Evolutionary conservation across 2,888 invertebrate species (phyloP).

Genomic region (Acanthopleura granulata): DNA sequence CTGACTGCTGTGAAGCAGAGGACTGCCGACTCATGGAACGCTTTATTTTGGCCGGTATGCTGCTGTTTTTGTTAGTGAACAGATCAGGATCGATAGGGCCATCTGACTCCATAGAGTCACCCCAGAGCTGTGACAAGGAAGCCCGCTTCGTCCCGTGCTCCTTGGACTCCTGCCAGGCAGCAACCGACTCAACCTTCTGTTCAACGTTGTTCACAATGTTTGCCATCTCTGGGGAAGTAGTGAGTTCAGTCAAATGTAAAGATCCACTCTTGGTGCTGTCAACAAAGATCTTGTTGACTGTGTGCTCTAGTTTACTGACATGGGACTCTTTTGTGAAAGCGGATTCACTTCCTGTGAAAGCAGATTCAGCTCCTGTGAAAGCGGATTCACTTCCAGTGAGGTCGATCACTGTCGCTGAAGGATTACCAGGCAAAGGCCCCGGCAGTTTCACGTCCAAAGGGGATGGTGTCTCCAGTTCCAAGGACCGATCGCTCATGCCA

Average conservation of each 20-base stretch:
- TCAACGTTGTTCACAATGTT: slow-evolving; percentile 14
- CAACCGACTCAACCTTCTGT: background rate
- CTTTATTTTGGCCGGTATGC: slow-evolving; percentile 31
- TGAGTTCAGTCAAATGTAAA: background rate
- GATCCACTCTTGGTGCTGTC: slow-evolving; percentile 9
- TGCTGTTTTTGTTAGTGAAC: slow-evolving; percentile 21
- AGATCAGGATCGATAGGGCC: slow-evolving; percentile 37
- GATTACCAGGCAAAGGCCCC: background rate
- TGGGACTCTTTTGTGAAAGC: slow-evolving; percentile 7
- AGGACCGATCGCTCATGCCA: slow-evolving; percentile 27
- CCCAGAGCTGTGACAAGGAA: slow-evolving; percentile 61
- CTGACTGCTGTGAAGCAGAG: slow-evolving; percentile 20
- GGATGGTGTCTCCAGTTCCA: slow-evolving; percentile 1
- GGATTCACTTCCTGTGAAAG: no score
- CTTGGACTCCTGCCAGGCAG: slow-evolving; percentile 20
- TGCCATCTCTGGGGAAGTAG: background rate
- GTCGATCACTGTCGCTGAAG: background rate
- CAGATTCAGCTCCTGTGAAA: background rate
- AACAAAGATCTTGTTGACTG: slow-evolving; percentile 8
- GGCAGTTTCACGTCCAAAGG: background rate
- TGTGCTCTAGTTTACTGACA: slow-evolving; percentile 21
- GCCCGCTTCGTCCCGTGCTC: slow-evolving; percentile 16
- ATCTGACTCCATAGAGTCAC: slow-evolving; percentile 57
- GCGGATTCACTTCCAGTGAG: background rate
- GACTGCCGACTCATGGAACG: slow-evolving; percentile 29